phyloP scores from a whole-genome alignment of 2,797 vertebrate genomes.

The Microcaecilia unicolor region DNA sequence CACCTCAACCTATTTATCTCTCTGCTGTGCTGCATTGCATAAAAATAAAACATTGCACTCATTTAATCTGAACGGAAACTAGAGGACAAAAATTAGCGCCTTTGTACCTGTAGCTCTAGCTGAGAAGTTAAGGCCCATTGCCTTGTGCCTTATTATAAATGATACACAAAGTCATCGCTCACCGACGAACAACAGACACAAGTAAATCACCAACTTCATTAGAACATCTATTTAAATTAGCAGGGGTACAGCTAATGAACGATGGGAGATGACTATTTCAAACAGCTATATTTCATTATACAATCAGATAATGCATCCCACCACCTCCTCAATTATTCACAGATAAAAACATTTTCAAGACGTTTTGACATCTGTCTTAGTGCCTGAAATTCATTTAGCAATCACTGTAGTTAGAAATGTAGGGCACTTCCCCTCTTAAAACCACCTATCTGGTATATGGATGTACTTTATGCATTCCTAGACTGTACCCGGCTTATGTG shows the following conservation, averaged over 20 bases:
- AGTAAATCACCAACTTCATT: constrained; percentile 29
- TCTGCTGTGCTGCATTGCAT: too few species aligned
- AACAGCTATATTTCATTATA: constrained; percentile 94
- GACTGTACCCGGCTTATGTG: too few species aligned
- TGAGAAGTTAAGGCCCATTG: too few species aligned
- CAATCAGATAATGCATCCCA: constrained; percentile 75
- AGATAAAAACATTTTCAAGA: constrained; percentile 83
- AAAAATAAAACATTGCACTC: too few species aligned
- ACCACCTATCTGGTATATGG: background rate
- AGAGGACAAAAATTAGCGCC: too few species aligned
- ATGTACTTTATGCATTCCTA: background rate
- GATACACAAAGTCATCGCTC: background rate
- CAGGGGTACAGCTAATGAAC: constrained; percentile 46
- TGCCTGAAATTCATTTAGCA: constrained; percentile 71
- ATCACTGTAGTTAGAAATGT: constrained; percentile 54
- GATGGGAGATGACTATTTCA: constrained; percentile 54
- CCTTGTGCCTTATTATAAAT: background rate
- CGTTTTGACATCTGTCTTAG: constrained; percentile 87
- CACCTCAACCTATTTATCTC: too few species aligned
- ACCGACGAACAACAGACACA: constrained; percentile 7
- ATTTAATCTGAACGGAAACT: too few species aligned
- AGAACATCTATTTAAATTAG: constrained; percentile 21
- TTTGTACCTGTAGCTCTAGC: too few species aligned
- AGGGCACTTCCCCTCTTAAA: constrained; percentile 2
- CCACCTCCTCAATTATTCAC: constrained; percentile 74